Conservation (phyloP, 2,797 vertebrate species). For the Rhinoraja longicauda region DNA sequence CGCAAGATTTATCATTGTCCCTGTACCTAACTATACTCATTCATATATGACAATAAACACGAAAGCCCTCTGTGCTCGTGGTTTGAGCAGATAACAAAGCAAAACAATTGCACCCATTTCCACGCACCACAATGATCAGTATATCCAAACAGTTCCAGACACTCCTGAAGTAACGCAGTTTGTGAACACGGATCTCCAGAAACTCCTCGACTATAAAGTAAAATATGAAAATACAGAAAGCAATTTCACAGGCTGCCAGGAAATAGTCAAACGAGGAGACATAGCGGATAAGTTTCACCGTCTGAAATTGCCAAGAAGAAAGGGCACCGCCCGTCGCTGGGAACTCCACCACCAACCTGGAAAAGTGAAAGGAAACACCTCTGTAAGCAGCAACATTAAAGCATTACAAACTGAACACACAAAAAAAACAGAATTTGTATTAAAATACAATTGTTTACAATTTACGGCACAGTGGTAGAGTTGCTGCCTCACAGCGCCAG, state of each 20-base stretch:
- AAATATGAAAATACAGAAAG: constrained; percentile 86
- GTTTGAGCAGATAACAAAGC: not conserved
- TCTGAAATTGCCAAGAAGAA: constrained; percentile 91
- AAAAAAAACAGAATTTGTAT: not conserved
- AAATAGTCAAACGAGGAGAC: constrained; percentile 86
- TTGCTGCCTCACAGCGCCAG: no score
- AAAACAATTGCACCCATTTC: not conserved
- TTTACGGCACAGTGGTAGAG: no score
- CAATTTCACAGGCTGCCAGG: constrained; percentile 81
- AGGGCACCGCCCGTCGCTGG: constrained; percentile 86
- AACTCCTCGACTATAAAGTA: constrained; percentile 93
- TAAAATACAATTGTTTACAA: not conserved
- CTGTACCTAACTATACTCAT: no score
- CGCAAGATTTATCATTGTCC: no score
- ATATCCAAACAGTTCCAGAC: constrained; percentile 94
- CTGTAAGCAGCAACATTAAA: not conserved
- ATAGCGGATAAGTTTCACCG: constrained; percentile 80
- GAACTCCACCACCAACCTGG: constrained; percentile 86
- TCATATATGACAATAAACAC: no score
- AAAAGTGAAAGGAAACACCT: not conserved
- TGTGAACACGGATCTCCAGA: constrained; percentile 86
- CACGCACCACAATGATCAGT: constrained; percentile 74
- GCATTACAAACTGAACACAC: not conserved
- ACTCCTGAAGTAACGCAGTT: constrained; percentile 82
- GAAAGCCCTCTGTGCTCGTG: no score